Evolutionary conservation across 1,140 invertebrate genomes (phyloP).

Genomic region (Drosophila athabasca): DNA sequence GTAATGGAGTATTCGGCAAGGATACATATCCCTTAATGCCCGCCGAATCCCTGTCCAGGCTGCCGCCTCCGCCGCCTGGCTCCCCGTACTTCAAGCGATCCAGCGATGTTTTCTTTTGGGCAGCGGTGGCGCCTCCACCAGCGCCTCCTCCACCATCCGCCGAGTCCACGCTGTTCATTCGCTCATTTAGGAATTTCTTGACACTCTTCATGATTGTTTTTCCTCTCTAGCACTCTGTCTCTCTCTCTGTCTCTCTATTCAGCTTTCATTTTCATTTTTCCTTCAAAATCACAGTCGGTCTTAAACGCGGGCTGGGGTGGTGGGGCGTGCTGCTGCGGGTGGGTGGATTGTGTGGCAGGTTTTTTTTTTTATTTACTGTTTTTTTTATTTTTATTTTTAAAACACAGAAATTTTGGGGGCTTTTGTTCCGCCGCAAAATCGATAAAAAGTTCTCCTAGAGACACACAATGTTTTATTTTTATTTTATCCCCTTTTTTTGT

Average conservation of each 20-base stretch:
- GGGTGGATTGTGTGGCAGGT: slow-evolving; percentile 4
- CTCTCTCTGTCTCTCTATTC: slow-evolving; percentile 4
- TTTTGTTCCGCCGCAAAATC: slow-evolving; percentile 47
- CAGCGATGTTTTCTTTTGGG: slow-evolving; percentile 51
- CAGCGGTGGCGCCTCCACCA: not conserved
- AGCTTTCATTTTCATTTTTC: slow-evolving; percentile 40
- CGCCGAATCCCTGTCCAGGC: slow-evolving; percentile 12
- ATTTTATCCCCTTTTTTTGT: slow-evolving; percentile 25
- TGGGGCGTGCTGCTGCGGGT: not conserved
- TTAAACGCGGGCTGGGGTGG: slow-evolving; percentile 1
- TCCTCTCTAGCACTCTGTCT: slow-evolving; percentile 5
- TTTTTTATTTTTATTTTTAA: slow-evolving; percentile 35
- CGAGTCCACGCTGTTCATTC: slow-evolving; percentile 76
- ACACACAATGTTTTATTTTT: slow-evolving; percentile 48
- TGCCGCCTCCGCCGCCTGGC: slow-evolving; percentile 6
- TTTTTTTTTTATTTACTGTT: slow-evolving; percentile 27
- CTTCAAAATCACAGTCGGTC: slow-evolving; percentile 34
- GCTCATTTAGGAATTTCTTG: slow-evolving; percentile 80
- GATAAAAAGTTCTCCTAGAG: slow-evolving; percentile 42
- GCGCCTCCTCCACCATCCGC: slow-evolving; percentile 35
- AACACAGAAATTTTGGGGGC: slow-evolving; percentile 36
- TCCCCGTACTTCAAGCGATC: slow-evolving; percentile 56
- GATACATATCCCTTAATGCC: slow-evolving; percentile 35
- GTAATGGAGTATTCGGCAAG: slow-evolving; percentile 64
- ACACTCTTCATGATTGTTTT: slow-evolving; percentile 74